A percentile compares a stretch with the other conserved stretches of the same genome.
phyloP scores from a whole-genome alignment of 2,888 invertebrate genomes.

The Carterocephalus palaemon region DNA sequence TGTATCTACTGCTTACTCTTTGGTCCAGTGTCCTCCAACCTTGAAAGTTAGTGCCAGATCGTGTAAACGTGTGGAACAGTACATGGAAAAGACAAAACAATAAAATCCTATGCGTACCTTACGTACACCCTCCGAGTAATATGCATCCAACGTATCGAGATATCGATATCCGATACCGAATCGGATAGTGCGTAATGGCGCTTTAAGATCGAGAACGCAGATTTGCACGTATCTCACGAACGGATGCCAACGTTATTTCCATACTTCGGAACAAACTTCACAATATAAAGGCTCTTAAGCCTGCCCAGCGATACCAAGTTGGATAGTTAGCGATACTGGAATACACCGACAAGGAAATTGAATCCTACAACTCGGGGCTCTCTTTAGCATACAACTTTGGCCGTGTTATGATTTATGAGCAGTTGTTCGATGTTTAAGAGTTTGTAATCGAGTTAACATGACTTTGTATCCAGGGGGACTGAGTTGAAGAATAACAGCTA shows the following conservation, averaged over 20 bases:
- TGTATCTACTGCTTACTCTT: no score
- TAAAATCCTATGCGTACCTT: no score
- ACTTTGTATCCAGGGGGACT: slow-evolving; percentile 2
- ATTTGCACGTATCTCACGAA: background rate
- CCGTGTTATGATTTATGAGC: slow-evolving; percentile 11
- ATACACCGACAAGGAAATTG: slow-evolving; percentile 13
- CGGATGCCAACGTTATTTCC: background rate
- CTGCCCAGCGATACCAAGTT: slow-evolving; percentile 4
- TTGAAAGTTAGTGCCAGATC: no score
- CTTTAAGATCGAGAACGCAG: no score
- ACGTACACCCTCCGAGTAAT: no score
- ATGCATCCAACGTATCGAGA: no score
- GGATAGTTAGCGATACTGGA: slow-evolving; percentile 8
- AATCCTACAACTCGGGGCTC: slow-evolving; percentile 8
- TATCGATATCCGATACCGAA: no score
- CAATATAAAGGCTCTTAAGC: slow-evolving; percentile 5
- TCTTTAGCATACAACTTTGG: slow-evolving; percentile 10
- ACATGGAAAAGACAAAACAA: no score
- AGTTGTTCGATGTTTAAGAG: slow-evolving; percentile 5
- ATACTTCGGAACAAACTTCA: slow-evolving; percentile 7
- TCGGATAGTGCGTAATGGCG: no score
- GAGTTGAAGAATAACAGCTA: no score
- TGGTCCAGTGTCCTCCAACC: no score
- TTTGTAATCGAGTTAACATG: slow-evolving; percentile 2
- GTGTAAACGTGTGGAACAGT: no score